A percentile compares a stretch with the other conserved stretches of the same genome.
Evolutionary conservation across 2,797 vertebrate genomes (phyloP).

Genomic region (Coregonus ussuriensis): DNA sequence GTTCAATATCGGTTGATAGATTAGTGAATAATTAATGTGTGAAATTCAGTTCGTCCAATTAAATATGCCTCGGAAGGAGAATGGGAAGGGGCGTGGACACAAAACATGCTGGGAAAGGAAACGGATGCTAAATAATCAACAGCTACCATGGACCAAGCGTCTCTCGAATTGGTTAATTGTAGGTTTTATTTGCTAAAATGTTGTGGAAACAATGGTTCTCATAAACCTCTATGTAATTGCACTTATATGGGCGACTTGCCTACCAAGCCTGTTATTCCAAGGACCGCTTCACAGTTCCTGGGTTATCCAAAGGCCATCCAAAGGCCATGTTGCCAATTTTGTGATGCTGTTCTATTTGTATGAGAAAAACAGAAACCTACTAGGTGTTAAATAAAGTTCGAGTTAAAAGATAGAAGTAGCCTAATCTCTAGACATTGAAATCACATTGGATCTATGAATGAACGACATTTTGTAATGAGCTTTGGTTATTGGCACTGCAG

Average conservation of each 20-base stretch:
- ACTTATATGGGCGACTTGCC: neutral
- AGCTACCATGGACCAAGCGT: neutral
- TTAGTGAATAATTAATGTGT: slow-evolving; percentile 82
- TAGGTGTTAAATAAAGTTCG: no score
- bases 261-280: no score
- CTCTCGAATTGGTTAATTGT: neutral
- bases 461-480: neutral
- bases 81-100: neutral
- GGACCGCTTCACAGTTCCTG: no score
- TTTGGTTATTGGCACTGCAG: neutral
- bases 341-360: no score
- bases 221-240: neutral
- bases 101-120: neutral
- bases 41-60: slow-evolving; percentile 79
- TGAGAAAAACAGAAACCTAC: no score
- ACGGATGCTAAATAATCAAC: neutral
- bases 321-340: no score
- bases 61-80: slow-evolving; percentile 69
- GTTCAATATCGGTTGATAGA: slow-evolving; percentile 78
- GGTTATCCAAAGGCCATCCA: no score
- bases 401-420: no score
- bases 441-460: neutral
- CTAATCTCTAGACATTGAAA: no score
- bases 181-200: neutral
- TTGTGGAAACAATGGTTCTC: neutral